A percentile compares a stretch with the other conserved stretches of the same genome.
These are phyloP conservation scores for Sebastes vulpes DNA, from an alignment of 2,797 vertebrate genomes.

Conservation along the genomic window DNA sequence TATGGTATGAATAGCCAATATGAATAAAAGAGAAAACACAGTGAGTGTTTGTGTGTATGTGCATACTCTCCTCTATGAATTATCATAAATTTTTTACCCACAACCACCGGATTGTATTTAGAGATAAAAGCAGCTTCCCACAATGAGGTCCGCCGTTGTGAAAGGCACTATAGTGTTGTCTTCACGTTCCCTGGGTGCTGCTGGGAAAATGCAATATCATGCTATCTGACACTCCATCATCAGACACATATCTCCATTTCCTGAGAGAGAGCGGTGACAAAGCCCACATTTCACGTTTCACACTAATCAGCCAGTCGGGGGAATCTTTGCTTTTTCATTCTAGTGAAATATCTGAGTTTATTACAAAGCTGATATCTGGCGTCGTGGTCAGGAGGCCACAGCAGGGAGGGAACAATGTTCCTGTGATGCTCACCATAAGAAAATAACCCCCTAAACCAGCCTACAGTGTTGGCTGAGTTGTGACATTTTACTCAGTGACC, in stretches of 20 bases:
- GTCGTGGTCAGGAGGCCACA: slow-evolving; percentile 43
- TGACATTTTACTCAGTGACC: slow-evolving; percentile 74
- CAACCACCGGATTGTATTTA: slow-evolving; percentile 64
- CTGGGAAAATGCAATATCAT: slow-evolving; percentile 81
- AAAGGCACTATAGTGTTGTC: slow-evolving; percentile 61
- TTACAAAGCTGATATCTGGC: slow-evolving; percentile 58
- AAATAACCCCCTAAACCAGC: neutral
- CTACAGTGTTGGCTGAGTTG: slow-evolving; percentile 48
- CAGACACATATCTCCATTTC: slow-evolving; percentile 81
- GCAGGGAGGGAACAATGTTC: neutral
- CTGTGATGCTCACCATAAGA: slow-evolving; percentile 4
- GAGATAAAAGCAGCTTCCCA: slow-evolving; percentile 72
- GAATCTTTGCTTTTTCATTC: slow-evolving; percentile 67
- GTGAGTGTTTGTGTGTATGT: slow-evolving; percentile 10
- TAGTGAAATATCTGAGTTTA: slow-evolving; percentile 69
- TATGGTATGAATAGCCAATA: slow-evolving; percentile 59
- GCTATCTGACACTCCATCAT: slow-evolving; percentile 85
- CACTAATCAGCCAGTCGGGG: slow-evolving; percentile 71
- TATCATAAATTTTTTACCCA: slow-evolving; percentile 61
- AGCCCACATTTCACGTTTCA: slow-evolving; percentile 67
- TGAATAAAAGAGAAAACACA: slow-evolving; percentile 37
- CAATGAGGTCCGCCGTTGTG: slow-evolving; percentile 56
- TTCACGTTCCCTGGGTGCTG: slow-evolving; percentile 62
- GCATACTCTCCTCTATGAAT: slow-evolving; percentile 51
- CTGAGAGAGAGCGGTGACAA: slow-evolving; percentile 71